Percentiles rank a stretch among this genome's conserved stretches.
Conservation (phyloP, 2,113 vertebrate genomes). For the Macrotus californicus region DNA sequence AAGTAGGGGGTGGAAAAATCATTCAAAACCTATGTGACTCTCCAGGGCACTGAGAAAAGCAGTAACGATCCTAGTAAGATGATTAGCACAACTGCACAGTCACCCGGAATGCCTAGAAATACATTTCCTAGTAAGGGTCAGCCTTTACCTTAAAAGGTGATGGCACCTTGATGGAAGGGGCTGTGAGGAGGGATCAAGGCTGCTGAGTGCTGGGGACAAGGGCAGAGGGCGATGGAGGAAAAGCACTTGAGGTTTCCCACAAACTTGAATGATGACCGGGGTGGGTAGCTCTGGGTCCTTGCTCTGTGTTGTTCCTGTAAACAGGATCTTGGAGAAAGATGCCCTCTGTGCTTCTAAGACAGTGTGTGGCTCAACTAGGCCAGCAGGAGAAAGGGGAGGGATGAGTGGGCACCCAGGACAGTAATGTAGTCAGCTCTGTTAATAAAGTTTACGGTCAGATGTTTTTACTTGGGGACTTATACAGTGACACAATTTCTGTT, state of each 20-base stretch:
- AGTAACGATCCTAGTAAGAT: neutral
- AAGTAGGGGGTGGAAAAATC: neutral
- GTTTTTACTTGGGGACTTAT: neutral
- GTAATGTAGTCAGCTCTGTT: neutral
- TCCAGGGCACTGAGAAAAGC: neutral
- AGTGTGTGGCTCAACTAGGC: rapidly evolving
- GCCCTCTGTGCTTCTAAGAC: neutral
- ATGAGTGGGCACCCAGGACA: neutral
- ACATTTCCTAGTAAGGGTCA: neutral
- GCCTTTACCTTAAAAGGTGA: neutral
- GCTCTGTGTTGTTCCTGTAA: neutral
- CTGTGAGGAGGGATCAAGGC: rapidly evolving
- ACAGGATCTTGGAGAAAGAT: neutral
- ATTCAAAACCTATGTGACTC: neutral
- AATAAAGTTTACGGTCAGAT: neutral
- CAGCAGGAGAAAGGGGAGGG: neutral
- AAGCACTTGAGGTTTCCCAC: neutral
- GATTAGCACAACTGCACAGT: neutral
- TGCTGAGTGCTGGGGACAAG: neutral
- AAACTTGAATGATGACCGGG: neutral
- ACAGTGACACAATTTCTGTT: neutral
- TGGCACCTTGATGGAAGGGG: neutral
- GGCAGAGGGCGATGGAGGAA: neutral
- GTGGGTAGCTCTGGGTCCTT: neutral
- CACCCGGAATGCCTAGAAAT: neutral